Evolutionary conservation across 1,140 invertebrate genomes (phyloP), one percentile per base, ranked within the genome.

Genomic region (Papilio polyxenes): DNA sequence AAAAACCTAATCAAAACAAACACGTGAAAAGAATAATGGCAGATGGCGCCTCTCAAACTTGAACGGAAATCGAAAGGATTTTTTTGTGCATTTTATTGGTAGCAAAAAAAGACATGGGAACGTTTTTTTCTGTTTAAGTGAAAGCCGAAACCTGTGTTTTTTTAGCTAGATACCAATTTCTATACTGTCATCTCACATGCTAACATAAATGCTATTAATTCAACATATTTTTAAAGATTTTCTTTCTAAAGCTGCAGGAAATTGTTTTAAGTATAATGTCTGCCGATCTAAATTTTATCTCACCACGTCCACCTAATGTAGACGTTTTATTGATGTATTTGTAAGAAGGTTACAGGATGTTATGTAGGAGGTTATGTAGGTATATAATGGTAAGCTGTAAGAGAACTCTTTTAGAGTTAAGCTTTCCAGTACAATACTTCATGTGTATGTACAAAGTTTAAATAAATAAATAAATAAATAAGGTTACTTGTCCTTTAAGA

Each of bases 11-110:
- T 90, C 84, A 85, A 90, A 92, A 91, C 89, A 92, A 92, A 93
- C 88, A 92, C 89, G 91, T 89, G 89, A 91, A 88, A 88, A 91
- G 89, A 90, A 91, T 89, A 87, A 87, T 85, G 85, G 90, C 93
- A 93, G 93, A 93, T 93, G 93, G 92, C 92, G 92, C 92, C 91
- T 86, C 74, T 81, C 65, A 40, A 72, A 51, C 78, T 82, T 84
- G 84, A 84, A 84, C 91, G 91, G 93, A 93, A 94, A 94, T 93
- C 92, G 92, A 92, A 94, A 93, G 92, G 91, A 84, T 85, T 87
- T 89, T 72, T 91, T 92, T 93, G 92, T 92, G 83, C 82, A 81
- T 87, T 83, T 83, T 51, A 89, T 87, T 81, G 77, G 79, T 85
- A 83, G 82, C 83, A 93, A 94, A 93, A 93, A 92, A 92, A 90